phyloP scores from a whole-genome alignment of 2,888 invertebrate genomes.

The Lissocephala sabroskyi region DNA sequence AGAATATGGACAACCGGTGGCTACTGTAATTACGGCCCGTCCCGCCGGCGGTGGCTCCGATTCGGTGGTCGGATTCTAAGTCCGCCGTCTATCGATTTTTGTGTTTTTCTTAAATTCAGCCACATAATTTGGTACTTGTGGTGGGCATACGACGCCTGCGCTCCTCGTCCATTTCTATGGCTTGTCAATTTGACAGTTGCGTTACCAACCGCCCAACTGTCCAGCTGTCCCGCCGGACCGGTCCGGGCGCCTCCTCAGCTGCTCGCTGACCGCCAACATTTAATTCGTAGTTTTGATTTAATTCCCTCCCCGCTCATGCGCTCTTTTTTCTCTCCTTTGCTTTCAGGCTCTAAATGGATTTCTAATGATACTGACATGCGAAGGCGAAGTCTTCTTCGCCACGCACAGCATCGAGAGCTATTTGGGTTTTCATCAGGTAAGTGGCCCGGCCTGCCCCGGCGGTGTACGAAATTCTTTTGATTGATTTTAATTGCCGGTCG shows the following conservation, averaged over 20 bases:
- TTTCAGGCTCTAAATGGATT: conserved; percentile 98
- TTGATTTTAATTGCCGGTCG: conserved; percentile 53
- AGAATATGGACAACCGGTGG: conserved; percentile 38
- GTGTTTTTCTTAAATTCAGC: conserved; percentile 7
- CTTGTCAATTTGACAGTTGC: conserved; percentile 30
- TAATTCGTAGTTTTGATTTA: conserved; percentile 60
- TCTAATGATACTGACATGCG: conserved; percentile 98
- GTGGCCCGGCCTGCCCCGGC: conserved; percentile 39
- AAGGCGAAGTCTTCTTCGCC: conserved; percentile 99
- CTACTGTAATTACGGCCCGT: conserved; percentile 41
- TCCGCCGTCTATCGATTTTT: conserved; percentile 28
- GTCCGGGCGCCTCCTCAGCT: conserved; percentile 5
- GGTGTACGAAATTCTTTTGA: conserved; percentile 26
- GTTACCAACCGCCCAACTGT: conserved; percentile 14
- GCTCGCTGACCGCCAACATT: conserved; percentile 25
- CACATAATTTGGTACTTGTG: conserved; percentile 18
- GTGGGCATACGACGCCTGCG: background rate
- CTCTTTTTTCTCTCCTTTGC: conserved; percentile 25
- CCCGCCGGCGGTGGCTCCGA: conserved; percentile 8
- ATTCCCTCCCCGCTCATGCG: conserved; percentile 28
- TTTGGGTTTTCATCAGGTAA: conserved; percentile 99
- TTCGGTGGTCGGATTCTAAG: background rate
- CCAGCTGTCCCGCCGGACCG: background rate
- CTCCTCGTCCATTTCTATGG: conserved; percentile 13
- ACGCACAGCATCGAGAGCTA: conserved; percentile 99